Percentiles rank a stretch among this genome's conserved stretches.
Conservation (phyloP, 2,113 vertebrate species). For the Corydoras maculifer region DNA sequence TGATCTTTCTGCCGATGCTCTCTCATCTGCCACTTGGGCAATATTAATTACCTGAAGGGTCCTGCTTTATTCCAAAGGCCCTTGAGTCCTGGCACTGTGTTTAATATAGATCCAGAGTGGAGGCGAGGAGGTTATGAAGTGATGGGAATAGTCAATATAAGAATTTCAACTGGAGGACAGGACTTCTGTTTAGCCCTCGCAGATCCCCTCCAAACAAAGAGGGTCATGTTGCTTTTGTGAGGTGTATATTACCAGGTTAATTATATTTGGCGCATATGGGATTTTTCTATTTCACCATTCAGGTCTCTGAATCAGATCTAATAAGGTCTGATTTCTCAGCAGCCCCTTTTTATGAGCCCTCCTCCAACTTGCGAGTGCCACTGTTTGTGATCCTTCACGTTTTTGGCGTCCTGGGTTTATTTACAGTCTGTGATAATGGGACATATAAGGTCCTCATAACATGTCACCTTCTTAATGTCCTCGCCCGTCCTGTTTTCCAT, state of each 20-base stretch:
- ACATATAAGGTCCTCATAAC: background rate
- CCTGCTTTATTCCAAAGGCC: conserved; percentile 62
- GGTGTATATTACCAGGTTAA: background rate
- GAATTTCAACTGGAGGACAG: conserved; percentile 57
- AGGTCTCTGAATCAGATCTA: too few relatives aligned
- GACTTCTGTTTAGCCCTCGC: conserved; percentile 13
- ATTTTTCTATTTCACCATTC: background rate
- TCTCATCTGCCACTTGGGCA: conserved; percentile 77
- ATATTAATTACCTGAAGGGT: conserved; percentile 90
- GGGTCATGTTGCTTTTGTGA: conserved; percentile 35
- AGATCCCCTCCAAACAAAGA: conserved; percentile 9
- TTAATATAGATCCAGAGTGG: conserved; percentile 52
- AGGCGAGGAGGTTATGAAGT: conserved; percentile 41
- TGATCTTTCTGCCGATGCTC: conserved; percentile 82
- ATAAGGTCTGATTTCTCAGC: too few relatives aligned
- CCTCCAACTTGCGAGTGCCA: too few relatives aligned
- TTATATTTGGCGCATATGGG: background rate
- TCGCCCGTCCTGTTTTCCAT: background rate
- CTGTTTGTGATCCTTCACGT: too few relatives aligned
- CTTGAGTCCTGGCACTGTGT: conserved; percentile 59
- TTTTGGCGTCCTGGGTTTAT: background rate
- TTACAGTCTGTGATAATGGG: background rate
- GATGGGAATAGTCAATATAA: conserved; percentile 59
- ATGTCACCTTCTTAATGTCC: background rate
- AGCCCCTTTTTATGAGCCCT: too few relatives aligned